Conservation (phyloP, 2,113 vertebrate species). For the Nyctereutes procyonoides region DNA sequence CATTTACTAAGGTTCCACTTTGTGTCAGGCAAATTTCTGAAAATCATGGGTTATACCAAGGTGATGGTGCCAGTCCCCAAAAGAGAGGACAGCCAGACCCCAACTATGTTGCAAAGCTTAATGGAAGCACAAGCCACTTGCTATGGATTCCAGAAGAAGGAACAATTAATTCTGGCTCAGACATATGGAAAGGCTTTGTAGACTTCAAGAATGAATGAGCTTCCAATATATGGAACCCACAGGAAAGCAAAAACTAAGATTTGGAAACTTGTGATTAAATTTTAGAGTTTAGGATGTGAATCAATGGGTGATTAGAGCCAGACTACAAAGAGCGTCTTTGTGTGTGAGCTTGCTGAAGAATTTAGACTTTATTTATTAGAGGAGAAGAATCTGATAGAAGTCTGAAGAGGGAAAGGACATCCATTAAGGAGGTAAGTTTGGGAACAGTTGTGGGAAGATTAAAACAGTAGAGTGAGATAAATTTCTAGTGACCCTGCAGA, state of each 20-base stretch:
- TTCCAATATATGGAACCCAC: neutral
- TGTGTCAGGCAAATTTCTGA: neutral
- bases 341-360: neutral
- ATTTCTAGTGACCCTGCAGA: neutral
- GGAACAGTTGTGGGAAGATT: neutral
- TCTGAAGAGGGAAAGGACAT: neutral
- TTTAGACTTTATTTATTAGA: slow-evolving; percentile 10
- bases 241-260: neutral
- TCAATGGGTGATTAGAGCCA: neutral
- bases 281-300: neutral
- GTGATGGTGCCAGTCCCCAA: neutral
- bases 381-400: neutral
- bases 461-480: neutral
- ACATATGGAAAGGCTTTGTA: neutral
- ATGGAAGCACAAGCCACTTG: neutral
- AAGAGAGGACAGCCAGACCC: neutral
- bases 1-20: neutral
- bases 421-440: neutral
- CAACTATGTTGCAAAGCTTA: neutral
- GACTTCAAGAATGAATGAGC: neutral
- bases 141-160: neutral
- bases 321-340: neutral
- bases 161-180: neutral
- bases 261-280: neutral
- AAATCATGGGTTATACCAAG: neutral